These are phyloP conservation scores for Paramuricea clavata DNA, from an alignment of 92 coral and sea anemone genomes.

Conservation along the genomic window DNA sequence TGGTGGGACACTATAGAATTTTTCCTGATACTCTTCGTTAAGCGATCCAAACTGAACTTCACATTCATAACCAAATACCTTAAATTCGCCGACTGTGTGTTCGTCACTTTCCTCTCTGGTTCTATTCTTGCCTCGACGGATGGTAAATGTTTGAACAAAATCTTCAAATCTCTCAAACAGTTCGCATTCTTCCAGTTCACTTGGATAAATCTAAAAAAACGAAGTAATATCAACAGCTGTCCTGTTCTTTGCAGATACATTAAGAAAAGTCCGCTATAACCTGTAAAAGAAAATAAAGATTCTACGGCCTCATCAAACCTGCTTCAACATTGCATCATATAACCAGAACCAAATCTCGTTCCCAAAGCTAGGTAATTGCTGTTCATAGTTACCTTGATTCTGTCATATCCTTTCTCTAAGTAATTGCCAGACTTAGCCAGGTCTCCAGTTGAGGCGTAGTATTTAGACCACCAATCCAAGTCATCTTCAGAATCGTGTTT, in stretches of 20 bases:
- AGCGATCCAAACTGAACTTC: too few relatives aligned
- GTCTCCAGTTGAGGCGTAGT: slow-evolving; percentile 93
- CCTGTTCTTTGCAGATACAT: background rate
- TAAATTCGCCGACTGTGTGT: slow-evolving; percentile 91
- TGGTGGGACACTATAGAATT: too few relatives aligned
- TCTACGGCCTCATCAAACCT: too few relatives aligned
- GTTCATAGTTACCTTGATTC: slow-evolving; percentile 77
- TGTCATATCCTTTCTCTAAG: slow-evolving; percentile 92
- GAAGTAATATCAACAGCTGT: background rate
- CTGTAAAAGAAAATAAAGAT: too few relatives aligned
- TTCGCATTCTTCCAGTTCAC: slow-evolving; percentile 88
- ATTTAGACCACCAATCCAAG: slow-evolving; percentile 99
- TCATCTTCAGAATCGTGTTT: slow-evolving; percentile 82
- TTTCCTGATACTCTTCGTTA: too few relatives aligned
- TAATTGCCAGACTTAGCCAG: slow-evolving; percentile 94
- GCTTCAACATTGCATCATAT: too few relatives aligned
- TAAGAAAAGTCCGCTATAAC: background rate
- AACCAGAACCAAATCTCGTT: too few relatives aligned
- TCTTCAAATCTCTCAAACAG: slow-evolving; percentile 93
- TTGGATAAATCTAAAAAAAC: slow-evolving; percentile 78
- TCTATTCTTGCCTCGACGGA: slow-evolving; percentile 91
- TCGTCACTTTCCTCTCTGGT: slow-evolving; percentile 82
- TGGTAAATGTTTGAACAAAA: slow-evolving; percentile 92
- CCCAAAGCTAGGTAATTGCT: too few relatives aligned
- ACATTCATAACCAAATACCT: too few relatives aligned